phyloP scores from a whole-genome alignment of 2,888 invertebrate species.

The Halictus quadricinctus region DNA sequence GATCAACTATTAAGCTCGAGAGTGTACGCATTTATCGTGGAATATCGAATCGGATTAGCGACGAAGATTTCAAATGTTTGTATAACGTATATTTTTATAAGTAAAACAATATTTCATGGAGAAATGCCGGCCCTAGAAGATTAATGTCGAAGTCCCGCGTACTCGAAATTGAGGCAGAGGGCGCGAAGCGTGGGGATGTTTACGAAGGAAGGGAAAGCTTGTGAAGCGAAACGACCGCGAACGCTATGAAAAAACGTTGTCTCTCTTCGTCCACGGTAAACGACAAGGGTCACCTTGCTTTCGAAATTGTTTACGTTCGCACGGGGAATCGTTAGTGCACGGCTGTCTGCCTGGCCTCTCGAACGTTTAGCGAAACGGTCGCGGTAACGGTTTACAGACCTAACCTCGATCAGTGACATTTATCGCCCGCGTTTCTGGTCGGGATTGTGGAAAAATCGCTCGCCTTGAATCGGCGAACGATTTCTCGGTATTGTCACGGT shows the following conservation, averaged over 20 bases:
- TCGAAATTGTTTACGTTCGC: slow-evolving; percentile 21
- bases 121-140: not conserved
- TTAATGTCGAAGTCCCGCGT: slow-evolving; percentile 19
- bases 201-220: slow-evolving; percentile 67
- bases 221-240: slow-evolving; percentile 62
- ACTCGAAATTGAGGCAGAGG: slow-evolving; percentile 60
- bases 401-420: slow-evolving; percentile 62
- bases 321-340: not conserved
- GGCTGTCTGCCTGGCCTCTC: not conserved
- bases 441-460: slow-evolving; percentile 7
- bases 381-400: slow-evolving; percentile 27
- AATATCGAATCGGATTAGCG: not conserved
- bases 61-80: not conserved
- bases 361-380: not conserved
- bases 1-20: not conserved
- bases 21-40: not conserved
- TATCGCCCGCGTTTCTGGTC: slow-evolving; percentile 3
- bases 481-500: slow-evolving; percentile 33
- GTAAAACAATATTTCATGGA: not conserved
- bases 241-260: slow-evolving; percentile 75
- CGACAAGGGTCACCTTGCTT: slow-evolving; percentile 19
- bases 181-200: slow-evolving; percentile 72
- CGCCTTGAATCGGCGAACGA: slow-evolving; percentile 30
- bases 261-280: slow-evolving; percentile 70
- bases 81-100: not conserved